A percentile compares a stretch with the other conserved stretches of the same genome.
These are phyloP conservation scores for Lepus townsendii DNA, from an alignment of 2,797 vertebrate genomes.

Conservation along the genomic window DNA sequence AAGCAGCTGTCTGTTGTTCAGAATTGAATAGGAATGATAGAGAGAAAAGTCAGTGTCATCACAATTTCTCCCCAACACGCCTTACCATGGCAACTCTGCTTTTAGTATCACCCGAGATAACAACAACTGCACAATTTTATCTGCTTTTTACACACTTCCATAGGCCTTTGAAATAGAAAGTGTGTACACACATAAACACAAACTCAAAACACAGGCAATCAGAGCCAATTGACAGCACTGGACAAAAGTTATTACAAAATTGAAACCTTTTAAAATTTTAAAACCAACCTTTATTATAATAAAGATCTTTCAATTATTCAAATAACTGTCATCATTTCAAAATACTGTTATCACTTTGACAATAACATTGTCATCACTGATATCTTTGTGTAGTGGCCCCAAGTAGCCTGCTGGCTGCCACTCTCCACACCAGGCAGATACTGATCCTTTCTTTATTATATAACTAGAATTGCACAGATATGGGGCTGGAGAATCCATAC, in stretches of 20 bases:
- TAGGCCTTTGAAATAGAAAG: slow-evolving; percentile 90
- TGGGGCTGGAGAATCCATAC: not conserved
- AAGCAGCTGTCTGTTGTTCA: slow-evolving; percentile 69
- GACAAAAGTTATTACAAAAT: slow-evolving; percentile 38
- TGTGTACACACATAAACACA: slow-evolving; percentile 85
- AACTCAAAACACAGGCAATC: not conserved
- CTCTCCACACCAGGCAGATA: not conserved
- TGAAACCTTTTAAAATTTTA: not conserved
- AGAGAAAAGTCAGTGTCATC: not conserved
- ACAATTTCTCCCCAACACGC: slow-evolving; percentile 75
- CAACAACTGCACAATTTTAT: not conserved
- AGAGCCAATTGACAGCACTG: not conserved
- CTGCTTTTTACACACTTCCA: slow-evolving; percentile 55
- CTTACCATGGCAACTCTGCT: slow-evolving; percentile 72
- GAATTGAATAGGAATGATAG: slow-evolving; percentile 29
- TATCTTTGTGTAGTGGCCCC: not conserved
- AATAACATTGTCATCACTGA: not conserved
- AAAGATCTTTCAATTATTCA: slow-evolving; percentile 51
- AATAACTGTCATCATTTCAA: slow-evolving; percentile 55
- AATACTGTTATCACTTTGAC: not conserved
- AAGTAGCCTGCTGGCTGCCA: not conserved
- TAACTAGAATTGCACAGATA: not conserved
- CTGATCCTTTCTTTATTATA: not conserved
- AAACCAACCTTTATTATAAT: slow-evolving; percentile 42
- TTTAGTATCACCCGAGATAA: slow-evolving; percentile 60